phyloP scores from a whole-genome alignment of 35 echinoderm and acorn worm species.

The Eucidaris tribuloides region DNA sequence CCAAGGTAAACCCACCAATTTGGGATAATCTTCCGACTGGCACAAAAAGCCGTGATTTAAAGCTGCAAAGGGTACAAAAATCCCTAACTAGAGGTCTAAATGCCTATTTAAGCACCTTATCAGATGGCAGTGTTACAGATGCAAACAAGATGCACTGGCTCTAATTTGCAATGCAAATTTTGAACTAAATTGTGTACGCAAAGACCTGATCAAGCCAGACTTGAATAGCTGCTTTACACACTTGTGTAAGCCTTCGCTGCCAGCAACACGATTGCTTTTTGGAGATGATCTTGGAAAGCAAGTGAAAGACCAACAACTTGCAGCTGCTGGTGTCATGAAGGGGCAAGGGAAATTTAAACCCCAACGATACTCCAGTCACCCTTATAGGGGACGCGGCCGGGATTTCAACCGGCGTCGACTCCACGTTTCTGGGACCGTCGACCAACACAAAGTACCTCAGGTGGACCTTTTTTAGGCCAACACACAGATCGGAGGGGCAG shows the following conservation, averaged over 20 bases:
- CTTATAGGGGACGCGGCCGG: background rate
- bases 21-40: background rate
- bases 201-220: constrained; percentile 13
- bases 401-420: background rate
- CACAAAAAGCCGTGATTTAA: background rate
- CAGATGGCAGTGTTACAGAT: background rate
- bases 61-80: constrained; percentile 30
- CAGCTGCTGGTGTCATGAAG: background rate
- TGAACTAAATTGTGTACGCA: constrained; percentile 8
- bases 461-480: constrained; percentile 3
- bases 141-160: background rate
- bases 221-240: background rate
- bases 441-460: background rate
- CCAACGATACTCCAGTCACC: background rate
- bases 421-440: background rate
- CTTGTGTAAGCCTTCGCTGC: constrained; percentile 9
- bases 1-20: constrained; percentile 25
- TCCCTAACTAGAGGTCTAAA: constrained; percentile 18
- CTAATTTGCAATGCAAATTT: constrained; percentile 34
- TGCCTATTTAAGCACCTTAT: background rate
- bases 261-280: background rate
- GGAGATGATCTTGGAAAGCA: constrained; percentile 3
- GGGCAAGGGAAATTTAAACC: background rate
- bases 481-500: background rate
- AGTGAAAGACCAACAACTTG: background rate